Percentiles rank a stretch among this genome's conserved stretches.
phyloP scores from a whole-genome alignment of 2,113 vertebrate species.

The Sceloporus tristichus region DNA sequence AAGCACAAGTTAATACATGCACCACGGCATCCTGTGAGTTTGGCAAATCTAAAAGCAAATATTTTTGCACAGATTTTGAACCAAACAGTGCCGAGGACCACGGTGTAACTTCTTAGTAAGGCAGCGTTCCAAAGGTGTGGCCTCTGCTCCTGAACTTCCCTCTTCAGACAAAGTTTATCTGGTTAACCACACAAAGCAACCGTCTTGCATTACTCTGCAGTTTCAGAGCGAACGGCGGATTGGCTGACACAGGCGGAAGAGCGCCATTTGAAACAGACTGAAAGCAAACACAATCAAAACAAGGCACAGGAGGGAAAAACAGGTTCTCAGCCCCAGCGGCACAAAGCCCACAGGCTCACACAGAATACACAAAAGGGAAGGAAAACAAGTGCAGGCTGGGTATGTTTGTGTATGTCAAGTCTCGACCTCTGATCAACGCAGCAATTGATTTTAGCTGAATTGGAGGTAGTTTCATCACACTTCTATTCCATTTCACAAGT shows the following conservation, averaged over 20 bases:
- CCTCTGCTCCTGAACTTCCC: not conserved
- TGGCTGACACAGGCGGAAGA: slow-evolving; percentile 6
- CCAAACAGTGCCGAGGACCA: not conserved
- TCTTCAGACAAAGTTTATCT: slow-evolving; percentile 41
- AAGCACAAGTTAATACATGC: not conserved
- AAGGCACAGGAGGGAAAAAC: not conserved
- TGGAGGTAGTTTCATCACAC: not conserved
- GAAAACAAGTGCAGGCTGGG: rapidly evolving
- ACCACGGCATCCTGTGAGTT: not conserved
- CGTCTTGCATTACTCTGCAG: slow-evolving; percentile 24
- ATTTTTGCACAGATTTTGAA: not conserved
- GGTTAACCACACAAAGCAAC: slow-evolving; percentile 50
- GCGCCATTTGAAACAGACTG: slow-evolving; percentile 35
- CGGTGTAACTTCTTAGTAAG: not conserved
- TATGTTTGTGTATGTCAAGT: too few species aligned
- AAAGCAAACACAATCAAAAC: not conserved
- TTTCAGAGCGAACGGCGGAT: not conserved
- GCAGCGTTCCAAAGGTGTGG: slow-evolving; percentile 49
- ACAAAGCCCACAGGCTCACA: not conserved
- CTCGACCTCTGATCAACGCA: not conserved
- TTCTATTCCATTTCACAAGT: too few species aligned
- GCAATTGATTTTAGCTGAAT: not conserved
- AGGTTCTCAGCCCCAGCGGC: not conserved
- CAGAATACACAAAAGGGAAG: not conserved
- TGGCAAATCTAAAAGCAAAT: too few species aligned